A percentile compares a stretch with the other conserved stretches of the same genome.
These are phyloP conservation scores for Falcunculus frontatus DNA, from an alignment of 2,113 vertebrate genomes.

Conservation along the genomic window DNA sequence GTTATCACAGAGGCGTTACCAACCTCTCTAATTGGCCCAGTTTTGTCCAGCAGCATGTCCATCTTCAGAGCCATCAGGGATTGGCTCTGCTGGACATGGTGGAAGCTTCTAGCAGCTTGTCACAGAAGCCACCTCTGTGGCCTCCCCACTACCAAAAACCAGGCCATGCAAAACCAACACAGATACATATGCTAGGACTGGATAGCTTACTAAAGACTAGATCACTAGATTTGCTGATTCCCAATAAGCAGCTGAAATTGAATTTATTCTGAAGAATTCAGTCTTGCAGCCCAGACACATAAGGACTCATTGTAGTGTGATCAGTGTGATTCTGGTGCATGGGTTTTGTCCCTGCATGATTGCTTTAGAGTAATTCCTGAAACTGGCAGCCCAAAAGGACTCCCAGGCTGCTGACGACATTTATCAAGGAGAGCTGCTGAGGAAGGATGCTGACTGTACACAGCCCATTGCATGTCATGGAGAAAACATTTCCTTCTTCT, in stretches of 20 bases:
- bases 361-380: not conserved
- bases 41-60: not conserved
- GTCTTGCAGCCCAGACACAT: not conserved
- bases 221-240: not conserved
- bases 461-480: constrained; percentile 21
- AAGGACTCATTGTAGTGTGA: not conserved
- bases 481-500: constrained; percentile 57
- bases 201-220: not conserved
- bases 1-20: not conserved
- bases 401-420: not conserved
- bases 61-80: not conserved
- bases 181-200: not conserved
- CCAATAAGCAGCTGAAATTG: not conserved
- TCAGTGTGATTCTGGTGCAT: rapidly evolving
- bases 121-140: not conserved
- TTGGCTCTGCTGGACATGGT: not conserved
- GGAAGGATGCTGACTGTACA: constrained; percentile 1
- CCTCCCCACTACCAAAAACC: not conserved
- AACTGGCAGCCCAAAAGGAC: not conserved
- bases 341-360: not conserved
- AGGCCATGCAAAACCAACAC: not conserved
- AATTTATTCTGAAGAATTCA: not conserved
- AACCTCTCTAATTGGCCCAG: not conserved
- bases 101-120: not conserved
- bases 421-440: constrained; percentile 41